Percentiles rank a stretch among this genome's conserved stretches.
Conservation (phyloP, 2,797 vertebrate species). For the Falco novaeseelandiae region DNA sequence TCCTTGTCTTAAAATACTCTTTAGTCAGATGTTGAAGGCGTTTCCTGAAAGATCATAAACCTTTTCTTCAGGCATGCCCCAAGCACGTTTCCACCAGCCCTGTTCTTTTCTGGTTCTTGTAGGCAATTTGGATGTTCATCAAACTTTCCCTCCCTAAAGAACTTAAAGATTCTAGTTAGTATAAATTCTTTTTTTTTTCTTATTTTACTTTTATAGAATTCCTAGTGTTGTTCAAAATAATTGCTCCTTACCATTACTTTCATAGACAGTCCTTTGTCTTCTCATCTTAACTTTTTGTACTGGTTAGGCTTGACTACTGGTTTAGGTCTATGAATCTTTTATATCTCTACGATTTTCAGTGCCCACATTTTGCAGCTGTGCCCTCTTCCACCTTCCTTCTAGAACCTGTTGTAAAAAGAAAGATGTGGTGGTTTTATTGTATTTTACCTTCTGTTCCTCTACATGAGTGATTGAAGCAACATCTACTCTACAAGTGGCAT, state of each 20-base stretch:
- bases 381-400: background rate
- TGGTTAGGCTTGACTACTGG: background rate
- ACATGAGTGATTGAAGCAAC: background rate
- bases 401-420: background rate
- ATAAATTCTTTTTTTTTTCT: background rate
- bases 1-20: background rate
- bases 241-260: background rate
- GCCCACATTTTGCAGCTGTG: background rate
- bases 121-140: background rate
- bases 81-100: background rate
- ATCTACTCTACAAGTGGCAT: background rate
- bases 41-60: background rate
- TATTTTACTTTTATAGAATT: background rate
- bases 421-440: background rate
- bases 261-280: background rate
- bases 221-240: background rate
- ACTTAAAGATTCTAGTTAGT: background rate
- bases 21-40: background rate
- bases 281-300: background rate
- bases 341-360: background rate
- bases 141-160: background rate
- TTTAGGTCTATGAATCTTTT: background rate
- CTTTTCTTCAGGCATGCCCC: background rate
- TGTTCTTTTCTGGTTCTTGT: background rate
- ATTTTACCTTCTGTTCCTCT: background rate